Base-by-base conservation (phyloP, 2,113 vertebrate species). In the Leucopsar rothschildi region DNA sequence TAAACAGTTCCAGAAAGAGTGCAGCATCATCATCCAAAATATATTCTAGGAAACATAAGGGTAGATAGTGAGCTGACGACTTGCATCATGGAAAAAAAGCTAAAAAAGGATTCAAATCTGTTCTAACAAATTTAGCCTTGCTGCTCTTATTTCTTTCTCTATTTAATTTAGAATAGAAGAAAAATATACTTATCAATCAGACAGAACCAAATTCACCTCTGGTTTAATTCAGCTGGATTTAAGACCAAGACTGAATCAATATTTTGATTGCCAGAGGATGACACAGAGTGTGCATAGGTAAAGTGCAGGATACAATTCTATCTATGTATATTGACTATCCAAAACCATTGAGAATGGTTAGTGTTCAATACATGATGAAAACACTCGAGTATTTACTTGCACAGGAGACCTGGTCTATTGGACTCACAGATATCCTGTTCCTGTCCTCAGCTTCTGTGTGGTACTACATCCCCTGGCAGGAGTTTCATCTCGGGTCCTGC, bases 1-100 rank as follows among this genome's bases (percentile, higher is more conserved):
- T 80, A 96, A 96, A 96, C n/a, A 40, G 56, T 53, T 88, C 64
- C 82, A 78, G 85, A 86, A 86, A 78, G 72, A 91, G 42, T 56
- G 82, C 60, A 71, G 28, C 65, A 86, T 2, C 72, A 64, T 42
- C 59, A 49, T 70, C 70, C 39, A 76, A 83, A 86, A 76, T 39
- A 92, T 12, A 18, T 71, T 83, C 64, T 66, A 60, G 59, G 45
- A 86, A 72, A 81, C 64, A 40, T 39, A 77, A 75, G 66, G 76
- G 59, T 61, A 93, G 65, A 64, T 73, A 82, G 45, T 22, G 53
- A 92, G 70, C 56, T 82, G 75, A 92, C 79, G 66, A 71, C 23
- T 82, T 66, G 81, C 75, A 87, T 86, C 49, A 81, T 59, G 71
- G 82, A 66, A 88, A 80, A 78, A 76, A 56, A 37, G 47, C 86